phyloP scores from a whole-genome alignment of 35 echinoderm and acorn worm species.

The Apostichopus japonicus region DNA sequence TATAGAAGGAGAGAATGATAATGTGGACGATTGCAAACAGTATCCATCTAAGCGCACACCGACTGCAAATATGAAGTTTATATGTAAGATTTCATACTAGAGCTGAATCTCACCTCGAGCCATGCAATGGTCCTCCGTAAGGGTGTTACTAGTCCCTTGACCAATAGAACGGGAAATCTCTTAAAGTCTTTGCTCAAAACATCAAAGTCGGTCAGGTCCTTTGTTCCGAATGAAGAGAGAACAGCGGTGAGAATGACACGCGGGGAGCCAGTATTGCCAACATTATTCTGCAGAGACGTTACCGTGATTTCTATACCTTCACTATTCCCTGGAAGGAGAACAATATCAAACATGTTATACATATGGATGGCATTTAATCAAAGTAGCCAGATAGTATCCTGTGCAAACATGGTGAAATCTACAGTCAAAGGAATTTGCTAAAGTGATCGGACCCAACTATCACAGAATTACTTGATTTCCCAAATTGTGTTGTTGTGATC shows the following conservation, averaged over 20 bases:
- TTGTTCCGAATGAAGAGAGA: constrained; percentile 11
- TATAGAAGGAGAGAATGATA: not conserved
- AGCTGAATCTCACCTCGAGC: not conserved
- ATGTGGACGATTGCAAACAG: no score
- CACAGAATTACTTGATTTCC: no score
- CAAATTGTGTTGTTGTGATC: no score
- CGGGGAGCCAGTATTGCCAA: not conserved
- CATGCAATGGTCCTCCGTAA: constrained; percentile 6
- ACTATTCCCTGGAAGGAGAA: not conserved
- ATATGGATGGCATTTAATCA: not conserved
- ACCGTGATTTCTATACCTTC: constrained; percentile 35
- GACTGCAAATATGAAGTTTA: no score
- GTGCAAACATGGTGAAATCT: no score
- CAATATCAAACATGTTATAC: not conserved
- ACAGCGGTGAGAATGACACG: constrained; percentile 24
- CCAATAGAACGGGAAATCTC: constrained; percentile 17
- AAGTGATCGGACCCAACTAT: no score
- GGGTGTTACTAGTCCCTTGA: constrained; percentile 20
- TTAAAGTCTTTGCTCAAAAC: constrained; percentile 8
- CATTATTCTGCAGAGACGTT: not conserved
- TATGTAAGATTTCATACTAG: no score
- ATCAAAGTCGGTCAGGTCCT: constrained; percentile 18
- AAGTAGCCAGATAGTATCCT: not conserved
- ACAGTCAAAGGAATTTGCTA: no score
- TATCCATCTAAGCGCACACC: no score